Percentiles rank a stretch among this genome's conserved stretches.
Conservation (phyloP, 1,140 invertebrate species). For the Adoxophyes honmai region DNA sequence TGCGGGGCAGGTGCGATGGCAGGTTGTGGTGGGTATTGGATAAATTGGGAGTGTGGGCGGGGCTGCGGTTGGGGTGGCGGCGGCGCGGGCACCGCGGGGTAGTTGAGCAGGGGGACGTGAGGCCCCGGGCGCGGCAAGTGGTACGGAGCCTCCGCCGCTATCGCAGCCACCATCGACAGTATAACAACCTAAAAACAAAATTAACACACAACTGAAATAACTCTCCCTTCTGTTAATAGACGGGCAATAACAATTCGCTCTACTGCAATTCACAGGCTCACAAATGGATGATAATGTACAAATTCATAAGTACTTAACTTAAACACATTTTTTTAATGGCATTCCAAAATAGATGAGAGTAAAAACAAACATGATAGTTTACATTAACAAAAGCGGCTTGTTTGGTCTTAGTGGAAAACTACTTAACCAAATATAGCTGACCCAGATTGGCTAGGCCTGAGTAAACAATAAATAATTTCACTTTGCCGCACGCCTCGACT, state of each 20-base stretch:
- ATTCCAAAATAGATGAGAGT: too few relatives aligned
- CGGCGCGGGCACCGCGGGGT: constrained; percentile 27
- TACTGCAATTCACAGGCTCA: not conserved
- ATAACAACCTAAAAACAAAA: constrained; percentile 49
- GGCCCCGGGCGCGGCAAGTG: constrained; percentile 49
- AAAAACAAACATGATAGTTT: not conserved
- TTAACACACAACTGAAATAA: constrained; percentile 7
- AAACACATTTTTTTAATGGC: not conserved
- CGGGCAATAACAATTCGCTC: not conserved
- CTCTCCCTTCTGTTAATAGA: too few relatives aligned
- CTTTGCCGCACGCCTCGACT: constrained; percentile 41
- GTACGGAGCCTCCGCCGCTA: constrained; percentile 58
- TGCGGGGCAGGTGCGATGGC: not conserved
- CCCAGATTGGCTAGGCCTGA: constrained; percentile 5
- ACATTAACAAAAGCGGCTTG: not conserved
- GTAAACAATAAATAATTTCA: constrained; percentile 44
- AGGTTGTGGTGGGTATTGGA: constrained; percentile 11
- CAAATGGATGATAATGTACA: too few relatives aligned
- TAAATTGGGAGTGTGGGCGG: constrained; percentile 5
- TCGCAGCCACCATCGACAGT: constrained; percentile 47
- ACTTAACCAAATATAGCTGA: not conserved
- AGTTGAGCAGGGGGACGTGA: constrained; percentile 43
- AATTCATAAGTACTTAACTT: not conserved
- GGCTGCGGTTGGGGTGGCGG: constrained; percentile 19
- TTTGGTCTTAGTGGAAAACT: constrained; percentile 1